Evolutionary conservation across 2,888 invertebrate genomes (phyloP), one percentile per base, ranked within the genome.

Genomic region (Lasius platythorax): DNA sequence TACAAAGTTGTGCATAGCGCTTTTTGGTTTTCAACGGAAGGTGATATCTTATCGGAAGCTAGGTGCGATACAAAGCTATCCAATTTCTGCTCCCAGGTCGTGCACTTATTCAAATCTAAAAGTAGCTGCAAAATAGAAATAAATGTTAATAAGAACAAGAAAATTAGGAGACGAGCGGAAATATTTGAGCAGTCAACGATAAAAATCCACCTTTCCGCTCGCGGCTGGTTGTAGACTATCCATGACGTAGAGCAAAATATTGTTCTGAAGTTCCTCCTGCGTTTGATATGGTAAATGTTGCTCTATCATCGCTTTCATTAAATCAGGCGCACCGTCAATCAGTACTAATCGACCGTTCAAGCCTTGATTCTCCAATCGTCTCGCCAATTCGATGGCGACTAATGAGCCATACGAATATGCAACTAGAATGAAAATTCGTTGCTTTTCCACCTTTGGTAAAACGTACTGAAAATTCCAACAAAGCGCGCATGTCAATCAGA

Each of bases 371-470:
- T 98, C 98, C 56, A 99, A 95, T 91, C 96, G 96, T 11, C 96
- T 95, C 5, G 97, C 97, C 84, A 99, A 95, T 93, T 98, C 98
- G 82, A 99, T 95, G 0, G 97, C 97, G 30, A 98, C 95, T 33
- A 97, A 94, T 0, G 97, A 96, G 66, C 99, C 99, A 93, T 97
- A 99, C 18, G 99, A 99, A 95, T 99, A 99, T 2, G 98, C 99
- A 18, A 98, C 96, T 1, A 99, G 93, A 84, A 96, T 96, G 95
- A 97, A 99, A 0, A 92, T 88, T 67, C 90, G 87, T 11, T 92
- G 91, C 50, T 68, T 83, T 75, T 93, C 90, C 30, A 79, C 93
- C 15, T 96, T 95, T 61, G 96, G 95, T 81, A 96, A 95, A 12
- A 97, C 96, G 89, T 96, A 95, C 97, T 97, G 92, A 33, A 89